These are phyloP conservation scores for Heliconius melpomene DNA, from an alignment of 1,140 invertebrate genomes.

Conservation along the genomic window DNA sequence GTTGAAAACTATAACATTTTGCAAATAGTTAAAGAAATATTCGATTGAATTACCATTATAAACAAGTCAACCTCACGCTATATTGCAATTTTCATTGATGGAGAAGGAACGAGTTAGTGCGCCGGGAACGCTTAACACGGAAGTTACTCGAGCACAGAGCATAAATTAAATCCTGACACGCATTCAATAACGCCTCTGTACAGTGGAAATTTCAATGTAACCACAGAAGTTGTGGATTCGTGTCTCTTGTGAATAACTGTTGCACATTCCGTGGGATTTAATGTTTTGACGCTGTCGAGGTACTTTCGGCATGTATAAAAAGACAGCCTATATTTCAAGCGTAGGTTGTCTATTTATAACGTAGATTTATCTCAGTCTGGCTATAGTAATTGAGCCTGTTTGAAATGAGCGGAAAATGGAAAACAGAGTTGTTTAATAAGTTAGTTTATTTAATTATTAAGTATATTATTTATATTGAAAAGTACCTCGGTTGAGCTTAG, in stretches of 20 bases:
- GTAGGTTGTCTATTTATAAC: too few relatives aligned
- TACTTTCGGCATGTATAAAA: background rate
- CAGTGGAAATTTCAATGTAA: background rate
- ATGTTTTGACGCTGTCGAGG: background rate
- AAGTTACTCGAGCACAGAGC: background rate
- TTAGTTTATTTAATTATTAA: too few relatives aligned
- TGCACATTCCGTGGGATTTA: background rate
- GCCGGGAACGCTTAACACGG: slow-evolving; percentile 15
- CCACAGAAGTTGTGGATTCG: background rate
- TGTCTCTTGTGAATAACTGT: slow-evolving; percentile 3
- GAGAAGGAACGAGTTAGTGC: background rate
- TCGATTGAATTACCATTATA: background rate
- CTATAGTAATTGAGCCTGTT: too few relatives aligned
- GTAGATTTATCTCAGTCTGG: too few relatives aligned
- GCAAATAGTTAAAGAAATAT: background rate
- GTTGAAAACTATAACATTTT: too few relatives aligned
- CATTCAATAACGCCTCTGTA: slow-evolving; percentile 1
- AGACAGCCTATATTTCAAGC: too few relatives aligned
- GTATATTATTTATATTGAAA: too few relatives aligned
- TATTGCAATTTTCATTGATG: slow-evolving; percentile 6
- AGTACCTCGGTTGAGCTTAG: too few relatives aligned
- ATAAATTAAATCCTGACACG: slow-evolving; percentile 11
- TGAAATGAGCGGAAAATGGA: too few relatives aligned
- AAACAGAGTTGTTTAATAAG: too few relatives aligned
- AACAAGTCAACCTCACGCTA: slow-evolving; percentile 7